phyloP scores from a whole-genome alignment of 2,113 vertebrate genomes.

The Oreotragus oreotragus region DNA sequence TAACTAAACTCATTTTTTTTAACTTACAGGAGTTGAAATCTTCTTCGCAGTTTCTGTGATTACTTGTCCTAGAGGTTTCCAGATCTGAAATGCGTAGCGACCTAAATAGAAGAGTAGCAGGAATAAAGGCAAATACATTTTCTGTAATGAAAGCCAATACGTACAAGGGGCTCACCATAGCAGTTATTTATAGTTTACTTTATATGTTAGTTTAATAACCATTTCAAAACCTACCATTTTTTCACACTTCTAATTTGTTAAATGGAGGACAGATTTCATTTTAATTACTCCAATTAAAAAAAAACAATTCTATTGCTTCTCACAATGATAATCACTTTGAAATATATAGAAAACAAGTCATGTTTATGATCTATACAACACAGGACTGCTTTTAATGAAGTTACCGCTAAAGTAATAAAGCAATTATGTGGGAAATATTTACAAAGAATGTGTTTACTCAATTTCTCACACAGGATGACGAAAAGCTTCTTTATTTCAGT shows the following conservation, averaged over 20 bases:
- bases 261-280: neutral
- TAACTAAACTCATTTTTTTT: neutral
- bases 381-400: neutral
- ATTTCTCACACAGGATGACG: neutral
- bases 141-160: neutral
- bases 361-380: neutral
- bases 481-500: neutral
- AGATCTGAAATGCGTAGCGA: slow-evolving; percentile 89
- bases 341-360: neutral
- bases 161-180: neutral
- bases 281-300: neutral
- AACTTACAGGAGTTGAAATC: slow-evolving; percentile 88
- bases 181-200: neutral
- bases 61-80: slow-evolving; percentile 92
- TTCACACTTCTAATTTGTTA: slow-evolving; percentile 29
- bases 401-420: neutral
- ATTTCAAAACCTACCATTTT: slow-evolving; percentile 8
- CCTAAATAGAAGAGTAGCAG: slow-evolving; percentile 78
- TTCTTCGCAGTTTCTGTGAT: slow-evolving; percentile 87
- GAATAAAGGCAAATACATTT: slow-evolving; percentile 36
- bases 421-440: neutral
- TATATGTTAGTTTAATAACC: neutral
- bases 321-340: neutral
- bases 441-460: neutral
- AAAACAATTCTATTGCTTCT: neutral